These are phyloP conservation scores for Pseudorhombus dupliciocellatus DNA, from an alignment of 2,113 vertebrate species.

Conservation along the genomic window DNA sequence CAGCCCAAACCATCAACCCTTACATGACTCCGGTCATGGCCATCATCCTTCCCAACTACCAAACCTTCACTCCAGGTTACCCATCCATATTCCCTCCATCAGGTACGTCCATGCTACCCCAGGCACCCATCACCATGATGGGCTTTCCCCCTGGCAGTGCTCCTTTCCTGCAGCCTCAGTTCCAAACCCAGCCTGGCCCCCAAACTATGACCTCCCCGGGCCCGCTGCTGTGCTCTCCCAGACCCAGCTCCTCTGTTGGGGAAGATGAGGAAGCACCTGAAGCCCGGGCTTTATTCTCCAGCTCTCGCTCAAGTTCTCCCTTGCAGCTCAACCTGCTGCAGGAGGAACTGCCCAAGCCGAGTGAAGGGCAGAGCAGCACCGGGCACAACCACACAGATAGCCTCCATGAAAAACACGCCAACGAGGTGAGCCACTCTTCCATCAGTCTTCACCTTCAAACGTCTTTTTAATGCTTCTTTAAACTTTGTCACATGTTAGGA, in stretches of 20 bases:
- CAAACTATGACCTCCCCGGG: slow-evolving; percentile 10
- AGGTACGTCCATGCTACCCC: slow-evolving; percentile 43
- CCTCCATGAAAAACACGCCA: slow-evolving; percentile 68
- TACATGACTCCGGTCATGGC: slow-evolving; percentile 78
- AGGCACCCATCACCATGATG: slow-evolving; percentile 49
- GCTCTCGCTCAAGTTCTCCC: slow-evolving; percentile 87
- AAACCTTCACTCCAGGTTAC: slow-evolving; percentile 67
- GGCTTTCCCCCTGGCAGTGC: slow-evolving; percentile 41
- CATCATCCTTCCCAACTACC: slow-evolving; percentile 81
- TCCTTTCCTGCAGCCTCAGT: slow-evolving; percentile 58
- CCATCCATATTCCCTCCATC: slow-evolving; percentile 67
- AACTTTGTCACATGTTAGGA: background rate
- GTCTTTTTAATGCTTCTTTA: background rate
- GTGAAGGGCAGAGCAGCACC: slow-evolving; percentile 63
- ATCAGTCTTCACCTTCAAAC: background rate
- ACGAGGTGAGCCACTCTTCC: slow-evolving; percentile 54
- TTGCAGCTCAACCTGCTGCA: slow-evolving; percentile 89
- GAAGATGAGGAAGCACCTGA: slow-evolving; percentile 64
- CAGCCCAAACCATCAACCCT: slow-evolving; percentile 68
- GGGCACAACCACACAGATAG: slow-evolving; percentile 62
- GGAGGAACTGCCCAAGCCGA: slow-evolving; percentile 82
- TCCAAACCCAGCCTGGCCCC: slow-evolving; percentile 41
- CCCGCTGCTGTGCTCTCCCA: slow-evolving; percentile 52
- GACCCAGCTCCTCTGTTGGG: slow-evolving; percentile 50
- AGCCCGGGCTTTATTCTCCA: slow-evolving; percentile 68